A percentile compares a stretch with the other conserved stretches of the same genome.
Conservation (phyloP, 1,140 invertebrate genomes). For the Heliconius hewitsoni region DNA sequence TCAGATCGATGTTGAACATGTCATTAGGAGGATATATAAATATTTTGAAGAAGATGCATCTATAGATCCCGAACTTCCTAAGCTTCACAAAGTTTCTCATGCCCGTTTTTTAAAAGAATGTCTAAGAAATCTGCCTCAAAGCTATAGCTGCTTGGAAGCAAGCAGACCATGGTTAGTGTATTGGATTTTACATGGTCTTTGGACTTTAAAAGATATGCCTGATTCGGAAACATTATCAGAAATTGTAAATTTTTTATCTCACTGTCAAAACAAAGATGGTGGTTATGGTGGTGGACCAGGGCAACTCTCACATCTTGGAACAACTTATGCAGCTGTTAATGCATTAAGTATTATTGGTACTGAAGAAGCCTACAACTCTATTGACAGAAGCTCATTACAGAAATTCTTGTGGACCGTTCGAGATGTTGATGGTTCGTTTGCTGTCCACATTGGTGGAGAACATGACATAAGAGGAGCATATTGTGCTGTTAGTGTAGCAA, state of each 20-base stretch:
- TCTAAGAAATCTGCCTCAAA: slow-evolving; percentile 84
- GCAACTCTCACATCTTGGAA: slow-evolving; percentile 95
- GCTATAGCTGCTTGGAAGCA: slow-evolving; percentile 93
- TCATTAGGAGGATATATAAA: slow-evolving; percentile 85
- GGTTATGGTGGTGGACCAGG: slow-evolving; percentile 97
- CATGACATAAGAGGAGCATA: slow-evolving; percentile 97
- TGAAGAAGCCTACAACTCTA: slow-evolving; percentile 91
- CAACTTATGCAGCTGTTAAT: slow-evolving; percentile 98
- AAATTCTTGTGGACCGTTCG: slow-evolving; percentile 90
- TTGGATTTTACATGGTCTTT: slow-evolving; percentile 96
- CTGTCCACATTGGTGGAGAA: slow-evolving; percentile 96
- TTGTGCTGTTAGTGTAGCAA: slow-evolving; percentile 95
- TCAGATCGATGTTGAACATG: slow-evolving; percentile 85
- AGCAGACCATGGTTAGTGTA: slow-evolving; percentile 97
- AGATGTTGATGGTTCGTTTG: slow-evolving; percentile 93
- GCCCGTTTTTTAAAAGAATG: slow-evolving; percentile 86
- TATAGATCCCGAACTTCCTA: slow-evolving; percentile 83
- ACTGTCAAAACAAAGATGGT: slow-evolving; percentile 83
- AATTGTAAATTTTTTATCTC: slow-evolving; percentile 84
- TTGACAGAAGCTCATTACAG: slow-evolving; percentile 90
- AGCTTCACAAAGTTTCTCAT: slow-evolving; percentile 85
- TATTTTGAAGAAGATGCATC: slow-evolving; percentile 81
- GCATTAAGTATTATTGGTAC: slow-evolving; percentile 94
- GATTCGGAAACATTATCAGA: slow-evolving; percentile 84
- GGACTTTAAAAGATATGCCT: slow-evolving; percentile 89